Evolutionary conservation across 1,140 invertebrate genomes (phyloP).

Genomic region (Harlomillsia oculata): DNA sequence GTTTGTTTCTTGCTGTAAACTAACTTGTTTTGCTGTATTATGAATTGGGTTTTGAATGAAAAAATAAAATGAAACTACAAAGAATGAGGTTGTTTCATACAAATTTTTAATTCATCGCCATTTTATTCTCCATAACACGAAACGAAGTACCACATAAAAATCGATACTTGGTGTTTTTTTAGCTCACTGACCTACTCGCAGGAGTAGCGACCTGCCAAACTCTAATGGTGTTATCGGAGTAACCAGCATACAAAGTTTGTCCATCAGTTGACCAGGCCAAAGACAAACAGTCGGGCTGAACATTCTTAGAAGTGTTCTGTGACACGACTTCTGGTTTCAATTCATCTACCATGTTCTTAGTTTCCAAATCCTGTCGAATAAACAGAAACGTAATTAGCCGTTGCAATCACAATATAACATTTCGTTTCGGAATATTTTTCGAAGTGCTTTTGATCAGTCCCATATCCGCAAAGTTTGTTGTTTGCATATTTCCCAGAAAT

Average conservation of each 20-base stretch:
- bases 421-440: neutral
- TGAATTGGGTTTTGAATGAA: too few relatives aligned
- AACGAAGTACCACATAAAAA: neutral
- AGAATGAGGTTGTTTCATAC: conserved; percentile 2
- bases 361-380: conserved; percentile 78
- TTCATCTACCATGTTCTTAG: conserved; percentile 98
- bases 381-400: conserved; percentile 17
- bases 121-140: conserved; percentile 17
- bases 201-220: conserved; percentile 87
- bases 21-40: too few relatives aligned
- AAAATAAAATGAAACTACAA: neutral
- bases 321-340: conserved; percentile 83
- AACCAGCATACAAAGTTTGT: conserved; percentile 97
- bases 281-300: conserved; percentile 90
- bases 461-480: conserved; percentile 25
- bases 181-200: conserved; percentile 16
- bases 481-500: conserved; percentile 14
- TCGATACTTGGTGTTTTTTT: neutral
- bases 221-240: conserved; percentile 95
- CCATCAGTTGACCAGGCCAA: conserved; percentile 99
- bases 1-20: too few relatives aligned
- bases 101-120: neutral
- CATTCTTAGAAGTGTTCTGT: conserved; percentile 60
- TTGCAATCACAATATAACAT: neutral
- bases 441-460: conserved; percentile 17